Base-by-base conservation (phyloP, 2,113 vertebrate genomes). In the Aix galericulata region DNA sequence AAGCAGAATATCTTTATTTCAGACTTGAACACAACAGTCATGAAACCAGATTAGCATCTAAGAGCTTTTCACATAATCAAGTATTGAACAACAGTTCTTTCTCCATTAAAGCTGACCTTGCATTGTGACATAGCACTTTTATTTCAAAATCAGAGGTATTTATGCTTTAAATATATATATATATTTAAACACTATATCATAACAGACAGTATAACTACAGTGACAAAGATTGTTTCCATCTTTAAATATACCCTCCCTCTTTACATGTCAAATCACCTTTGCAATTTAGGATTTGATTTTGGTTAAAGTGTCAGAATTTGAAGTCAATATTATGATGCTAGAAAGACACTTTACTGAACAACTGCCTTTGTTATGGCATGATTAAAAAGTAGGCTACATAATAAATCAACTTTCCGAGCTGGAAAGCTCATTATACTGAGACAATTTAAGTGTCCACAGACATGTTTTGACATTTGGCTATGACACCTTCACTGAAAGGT, bases 81-180 rank as follows among this genome's bases (percentile, higher is more conserved):
- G 91, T 62, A 91, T 58, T 53, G 44, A 79, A 84, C 75, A 56
- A 38, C 72, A 82, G 29, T 42, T 91, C 79, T 86, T 64, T 72
- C 64, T 83, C 85, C 89, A 91, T 86, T 94, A 96, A 95, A 74
- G 64, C 53, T 97, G 93, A 95, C 90, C 88, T 90, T 95, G 94
- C 60, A 78, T 8, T 58, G 32, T 75, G 86, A 88, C 86, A 93
- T 1, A 53, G 82, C 76, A 91, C 80, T 94, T 95, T 86, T 73
- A 88, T 93, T 88, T 94, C 68, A 91, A 88, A 96, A 86, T 88
- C 53, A 90, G 73, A 89, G 56, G 84, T n/a, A 59, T 23, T 85
- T 58, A 53, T 20, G 11, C 26, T 81, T 81, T 63, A 25, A 25
- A 50, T 50, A 50, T 23, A 50, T 50, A 50, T 50, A 50, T 12